phyloP scores from a whole-genome alignment of 2,113 vertebrate species.

The Piaya cayana region DNA sequence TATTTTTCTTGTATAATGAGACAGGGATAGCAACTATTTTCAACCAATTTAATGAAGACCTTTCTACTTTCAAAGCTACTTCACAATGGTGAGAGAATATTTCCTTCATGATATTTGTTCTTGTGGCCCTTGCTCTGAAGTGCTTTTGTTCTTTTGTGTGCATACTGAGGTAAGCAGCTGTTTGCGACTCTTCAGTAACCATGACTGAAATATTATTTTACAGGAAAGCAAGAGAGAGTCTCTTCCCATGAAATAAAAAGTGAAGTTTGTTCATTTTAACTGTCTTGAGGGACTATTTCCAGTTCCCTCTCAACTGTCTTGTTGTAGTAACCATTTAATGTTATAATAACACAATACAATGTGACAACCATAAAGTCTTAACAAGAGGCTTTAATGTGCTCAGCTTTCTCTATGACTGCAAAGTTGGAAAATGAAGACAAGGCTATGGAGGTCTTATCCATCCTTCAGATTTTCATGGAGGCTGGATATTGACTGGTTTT shows the following conservation, averaged over 20 bases:
- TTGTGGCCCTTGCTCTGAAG: background rate
- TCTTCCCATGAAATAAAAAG: slow-evolving; percentile 13
- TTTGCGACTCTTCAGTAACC: background rate
- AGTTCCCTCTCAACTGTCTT: slow-evolving; percentile 12
- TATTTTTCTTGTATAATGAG: background rate
- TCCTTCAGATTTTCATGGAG: background rate
- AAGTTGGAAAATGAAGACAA: background rate
- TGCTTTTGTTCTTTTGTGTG: background rate
- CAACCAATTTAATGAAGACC: background rate
- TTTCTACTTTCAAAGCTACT: background rate
- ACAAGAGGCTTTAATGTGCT: background rate
- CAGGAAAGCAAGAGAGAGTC: background rate
- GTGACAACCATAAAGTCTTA: background rate
- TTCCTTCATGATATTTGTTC: background rate
- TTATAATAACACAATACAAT: slow-evolving; percentile 19
- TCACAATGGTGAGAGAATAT: background rate
- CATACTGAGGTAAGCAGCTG: background rate
- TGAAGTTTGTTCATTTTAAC: slow-evolving; percentile 33
- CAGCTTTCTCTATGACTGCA: background rate
- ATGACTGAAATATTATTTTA: slow-evolving; percentile 32
- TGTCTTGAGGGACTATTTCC: slow-evolving; percentile 39
- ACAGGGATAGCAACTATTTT: background rate
- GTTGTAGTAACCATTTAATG: background rate
- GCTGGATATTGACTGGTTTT: background rate
- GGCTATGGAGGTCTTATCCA: background rate